Conservation (phyloP, 2,797 vertebrate genomes). For the Clarias pachynema region DNA sequence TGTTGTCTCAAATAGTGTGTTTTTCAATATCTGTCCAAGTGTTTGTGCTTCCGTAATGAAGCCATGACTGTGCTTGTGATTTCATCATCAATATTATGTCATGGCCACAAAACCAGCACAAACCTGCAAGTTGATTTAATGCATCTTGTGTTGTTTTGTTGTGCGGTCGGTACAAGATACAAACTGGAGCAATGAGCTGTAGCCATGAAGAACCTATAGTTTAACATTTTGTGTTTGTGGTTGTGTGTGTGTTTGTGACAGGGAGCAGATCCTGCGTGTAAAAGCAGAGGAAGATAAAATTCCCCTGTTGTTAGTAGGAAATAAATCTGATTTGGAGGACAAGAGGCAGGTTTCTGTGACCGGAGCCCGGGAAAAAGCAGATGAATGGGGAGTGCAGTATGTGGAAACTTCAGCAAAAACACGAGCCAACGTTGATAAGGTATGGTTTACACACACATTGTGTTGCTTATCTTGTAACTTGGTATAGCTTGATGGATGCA, state of each 20-base stretch:
- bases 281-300: slow-evolving; percentile 92
- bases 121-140: background rate
- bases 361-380: slow-evolving; percentile 81
- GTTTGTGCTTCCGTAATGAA: background rate
- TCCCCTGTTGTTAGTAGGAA: slow-evolving; percentile 91
- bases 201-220: background rate
- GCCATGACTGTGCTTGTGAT: background rate
- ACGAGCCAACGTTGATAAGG: slow-evolving; percentile 95
- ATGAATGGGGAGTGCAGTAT: slow-evolving; percentile 91
- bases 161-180: background rate
- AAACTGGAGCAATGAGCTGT: background rate
- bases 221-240: no score
- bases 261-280: slow-evolving; percentile 95
- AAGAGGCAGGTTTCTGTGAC: slow-evolving; percentile 87
- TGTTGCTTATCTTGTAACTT: background rate
- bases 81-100: slow-evolving; percentile 4
- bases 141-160: background rate
- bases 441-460: slow-evolving; percentile 52
- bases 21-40: background rate
- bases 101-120: background rate
- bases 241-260: slow-evolving; percentile 54
- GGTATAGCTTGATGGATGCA: background rate
- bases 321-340: slow-evolving; percentile 95
- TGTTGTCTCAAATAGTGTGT: background rate
- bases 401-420: slow-evolving; percentile 97